phyloP scores from a whole-genome alignment of 2,797 vertebrate genomes.

The Micropoecilia bifurca region DNA sequence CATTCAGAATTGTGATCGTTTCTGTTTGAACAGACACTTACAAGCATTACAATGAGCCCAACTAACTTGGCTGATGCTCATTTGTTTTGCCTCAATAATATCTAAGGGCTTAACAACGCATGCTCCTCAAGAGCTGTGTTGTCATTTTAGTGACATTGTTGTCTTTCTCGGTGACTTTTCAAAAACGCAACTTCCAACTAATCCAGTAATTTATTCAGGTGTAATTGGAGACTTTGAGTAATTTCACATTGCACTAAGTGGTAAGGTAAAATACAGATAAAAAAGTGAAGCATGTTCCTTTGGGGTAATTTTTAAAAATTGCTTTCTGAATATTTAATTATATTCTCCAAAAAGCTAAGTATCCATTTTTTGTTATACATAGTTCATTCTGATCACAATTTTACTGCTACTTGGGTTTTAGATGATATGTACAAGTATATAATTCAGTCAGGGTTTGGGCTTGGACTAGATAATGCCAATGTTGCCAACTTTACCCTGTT shows the following conservation, averaged over 20 bases:
- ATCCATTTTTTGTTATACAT: background rate
- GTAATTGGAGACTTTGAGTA: background rate
- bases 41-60: constrained; percentile 24
- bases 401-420: background rate
- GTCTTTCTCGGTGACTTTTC: background rate
- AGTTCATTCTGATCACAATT: background rate
- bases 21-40: constrained; percentile 15
- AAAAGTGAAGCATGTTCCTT: background rate
- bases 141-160: background rate
- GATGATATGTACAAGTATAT: background rate
- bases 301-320: background rate
- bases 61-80: constrained; percentile 28
- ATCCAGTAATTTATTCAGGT: background rate
- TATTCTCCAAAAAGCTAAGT: background rate
- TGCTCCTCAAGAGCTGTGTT: background rate
- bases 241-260: background rate
- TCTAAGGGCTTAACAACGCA: background rate
- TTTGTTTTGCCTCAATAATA: constrained; percentile 45
- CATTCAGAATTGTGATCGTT: constrained; percentile 45
- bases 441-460: background rate
- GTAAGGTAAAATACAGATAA: background rate
- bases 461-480: background rate
- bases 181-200: background rate
- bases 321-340: background rate
- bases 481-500: background rate